Evolutionary conservation across 2,113 vertebrate genomes (phyloP).

Genomic region (Calonectris borealis): DNA sequence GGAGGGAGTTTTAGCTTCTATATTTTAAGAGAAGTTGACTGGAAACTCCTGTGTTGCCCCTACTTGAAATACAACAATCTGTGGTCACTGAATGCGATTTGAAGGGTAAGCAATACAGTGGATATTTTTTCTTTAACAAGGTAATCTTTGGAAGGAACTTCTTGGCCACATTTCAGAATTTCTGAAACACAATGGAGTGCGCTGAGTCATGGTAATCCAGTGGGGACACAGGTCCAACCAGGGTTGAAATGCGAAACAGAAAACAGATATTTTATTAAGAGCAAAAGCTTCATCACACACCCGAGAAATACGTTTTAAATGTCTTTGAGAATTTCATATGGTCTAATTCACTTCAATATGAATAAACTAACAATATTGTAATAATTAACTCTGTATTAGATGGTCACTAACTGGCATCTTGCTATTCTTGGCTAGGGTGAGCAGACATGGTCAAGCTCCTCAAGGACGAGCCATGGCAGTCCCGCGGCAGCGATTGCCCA

Average conservation of each 20-base stretch:
- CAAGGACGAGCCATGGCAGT: constrained; percentile 66
- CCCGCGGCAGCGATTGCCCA: constrained; percentile 55
- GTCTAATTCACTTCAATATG: background rate
- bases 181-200: background rate
- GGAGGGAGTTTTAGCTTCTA: background rate
- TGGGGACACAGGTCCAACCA: background rate
- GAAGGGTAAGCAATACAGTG: background rate
- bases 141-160: background rate
- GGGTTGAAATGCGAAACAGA: background rate
- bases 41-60: background rate
- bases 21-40: background rate
- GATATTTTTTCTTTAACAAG: background rate
- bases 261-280: background rate
- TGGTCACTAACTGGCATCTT: background rate
- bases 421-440: constrained; percentile 49
- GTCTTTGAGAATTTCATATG: background rate
- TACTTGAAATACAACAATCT: background rate
- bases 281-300: background rate
- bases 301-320: background rate
- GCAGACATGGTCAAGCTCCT: constrained; percentile 73
- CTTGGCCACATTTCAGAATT: background rate
- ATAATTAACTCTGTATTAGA: background rate
- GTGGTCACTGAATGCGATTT: background rate
- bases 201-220: background rate
- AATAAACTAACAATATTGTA: background rate